Percentiles rank a stretch among this genome's conserved stretches.
These are phyloP conservation scores for Trichacis sp. DNA, from an alignment of 2,888 invertebrate genomes.

Conservation along the genomic window DNA sequence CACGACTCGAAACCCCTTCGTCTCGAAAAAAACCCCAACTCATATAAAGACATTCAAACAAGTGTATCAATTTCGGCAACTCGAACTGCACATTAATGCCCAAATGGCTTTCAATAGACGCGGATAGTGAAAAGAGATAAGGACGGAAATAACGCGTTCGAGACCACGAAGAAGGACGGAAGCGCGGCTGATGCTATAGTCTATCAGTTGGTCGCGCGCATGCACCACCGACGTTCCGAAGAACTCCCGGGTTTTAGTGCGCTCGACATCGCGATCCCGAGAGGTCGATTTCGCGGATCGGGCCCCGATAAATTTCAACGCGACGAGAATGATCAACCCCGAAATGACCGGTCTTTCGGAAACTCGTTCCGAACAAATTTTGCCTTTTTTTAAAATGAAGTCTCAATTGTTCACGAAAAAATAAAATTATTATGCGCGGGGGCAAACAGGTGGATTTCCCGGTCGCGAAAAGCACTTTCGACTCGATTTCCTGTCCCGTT, in stretches of 20 bases:
- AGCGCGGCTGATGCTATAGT: conserved; percentile 26
- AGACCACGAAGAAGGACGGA: conserved; percentile 1
- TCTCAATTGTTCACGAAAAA: too few species aligned
- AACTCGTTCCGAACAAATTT: too few species aligned
- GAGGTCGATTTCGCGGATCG: conserved; percentile 41
- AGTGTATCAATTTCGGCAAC: conserved; percentile 24
- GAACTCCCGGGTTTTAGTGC: conserved; percentile 47
- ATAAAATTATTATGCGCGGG: not conserved
- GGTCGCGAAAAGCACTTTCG: not conserved
- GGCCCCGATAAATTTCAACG: not conserved
- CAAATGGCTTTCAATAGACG: conserved; percentile 20
- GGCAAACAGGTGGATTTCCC: conserved; percentile 6
- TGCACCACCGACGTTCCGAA: conserved; percentile 46
- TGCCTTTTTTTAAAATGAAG: too few species aligned
- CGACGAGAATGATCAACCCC: not conserved
- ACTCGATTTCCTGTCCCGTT: not conserved
- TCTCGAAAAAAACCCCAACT: not conserved
- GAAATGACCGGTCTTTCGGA: not conserved
- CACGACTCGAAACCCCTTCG: too few species aligned
- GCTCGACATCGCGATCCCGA: conserved; percentile 46
- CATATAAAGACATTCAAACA: conserved; percentile 1
- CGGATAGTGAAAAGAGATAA: conserved; percentile 7
- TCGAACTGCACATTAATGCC: conserved; percentile 9
- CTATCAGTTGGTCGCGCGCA: conserved; percentile 46
- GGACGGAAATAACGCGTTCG: conserved; percentile 4